Conservation (phyloP, 2,888 invertebrate species). For the Elysia crispata region DNA sequence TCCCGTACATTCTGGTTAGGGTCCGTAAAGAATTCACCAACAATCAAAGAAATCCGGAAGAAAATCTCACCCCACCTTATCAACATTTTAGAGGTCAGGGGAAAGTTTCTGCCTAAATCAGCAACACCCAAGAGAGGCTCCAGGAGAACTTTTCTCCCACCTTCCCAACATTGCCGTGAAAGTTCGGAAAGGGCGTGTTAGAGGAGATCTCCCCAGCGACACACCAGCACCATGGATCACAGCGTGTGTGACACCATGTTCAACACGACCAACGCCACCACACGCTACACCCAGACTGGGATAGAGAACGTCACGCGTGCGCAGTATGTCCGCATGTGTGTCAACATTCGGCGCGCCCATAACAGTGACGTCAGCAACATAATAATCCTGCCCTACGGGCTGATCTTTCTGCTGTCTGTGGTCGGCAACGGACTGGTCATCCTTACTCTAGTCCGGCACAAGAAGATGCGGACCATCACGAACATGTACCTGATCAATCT, state of each 20-base stretch:
- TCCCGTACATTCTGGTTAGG: too few relatives aligned
- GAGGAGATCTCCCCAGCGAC: too few relatives aligned
- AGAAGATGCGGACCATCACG: slow-evolving; percentile 79
- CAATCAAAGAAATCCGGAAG: too few relatives aligned
- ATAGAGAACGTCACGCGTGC: slow-evolving; percentile 35
- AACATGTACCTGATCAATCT: slow-evolving; percentile 79
- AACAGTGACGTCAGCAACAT: slow-evolving; percentile 34
- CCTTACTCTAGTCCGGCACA: slow-evolving; percentile 80
- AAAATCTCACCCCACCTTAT: too few relatives aligned
- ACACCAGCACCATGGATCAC: background rate
- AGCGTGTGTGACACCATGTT: slow-evolving; percentile 37
- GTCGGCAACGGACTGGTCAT: slow-evolving; percentile 89
- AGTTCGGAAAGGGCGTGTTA: too few relatives aligned
- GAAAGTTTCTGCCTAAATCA: too few relatives aligned
- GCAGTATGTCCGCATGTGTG: slow-evolving; percentile 30
- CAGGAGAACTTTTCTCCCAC: too few relatives aligned
- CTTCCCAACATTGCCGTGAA: too few relatives aligned
- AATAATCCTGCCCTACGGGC: slow-evolving; percentile 80
- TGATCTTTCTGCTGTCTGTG: slow-evolving; percentile 87
- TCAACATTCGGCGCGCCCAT: slow-evolving; percentile 3
- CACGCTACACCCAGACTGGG: background rate
- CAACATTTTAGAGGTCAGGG: too few relatives aligned
- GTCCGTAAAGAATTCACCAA: too few relatives aligned
- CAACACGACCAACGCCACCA: slow-evolving; percentile 41
- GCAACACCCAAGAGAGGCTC: too few relatives aligned